Conservation (phyloP, 1,140 invertebrate species). For the Danaus plexippus region DNA sequence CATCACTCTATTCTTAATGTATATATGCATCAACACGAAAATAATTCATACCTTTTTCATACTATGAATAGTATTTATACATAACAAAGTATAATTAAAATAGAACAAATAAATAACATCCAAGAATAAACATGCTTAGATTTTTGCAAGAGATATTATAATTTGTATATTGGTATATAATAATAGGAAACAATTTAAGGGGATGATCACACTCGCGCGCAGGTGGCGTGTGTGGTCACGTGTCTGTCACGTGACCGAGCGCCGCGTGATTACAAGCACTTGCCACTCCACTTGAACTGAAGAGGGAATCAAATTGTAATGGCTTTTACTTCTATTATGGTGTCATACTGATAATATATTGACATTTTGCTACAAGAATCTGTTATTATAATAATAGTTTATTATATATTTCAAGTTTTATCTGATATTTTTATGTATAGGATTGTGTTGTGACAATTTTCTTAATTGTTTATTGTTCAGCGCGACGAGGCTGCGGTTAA, state of each 20-base stretch:
- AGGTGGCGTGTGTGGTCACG: constrained; percentile 32
- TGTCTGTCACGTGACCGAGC: constrained; percentile 18
- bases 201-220: constrained; percentile 10
- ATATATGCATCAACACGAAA: no score
- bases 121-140: no score
- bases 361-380: constrained; percentile 1
- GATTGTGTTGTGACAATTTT: constrained; percentile 2
- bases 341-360: constrained; percentile 4
- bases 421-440: constrained; percentile 14
- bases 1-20: no score
- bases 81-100: no score
- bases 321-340: constrained; percentile 6
- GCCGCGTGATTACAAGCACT: constrained; percentile 53
- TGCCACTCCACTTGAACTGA: constrained; percentile 28
- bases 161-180: background rate
- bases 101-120: no score
- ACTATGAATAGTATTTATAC: no score
- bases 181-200: constrained; percentile 7
- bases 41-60: no score
- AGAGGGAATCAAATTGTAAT: constrained; percentile 31
- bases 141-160: no score
- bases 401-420: no score
- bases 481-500: background rate
- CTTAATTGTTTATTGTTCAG: background rate
- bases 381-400: background rate